Base-by-base conservation (phyloP, 2,113 vertebrate species). In the Aegithalos caudatus region DNA sequence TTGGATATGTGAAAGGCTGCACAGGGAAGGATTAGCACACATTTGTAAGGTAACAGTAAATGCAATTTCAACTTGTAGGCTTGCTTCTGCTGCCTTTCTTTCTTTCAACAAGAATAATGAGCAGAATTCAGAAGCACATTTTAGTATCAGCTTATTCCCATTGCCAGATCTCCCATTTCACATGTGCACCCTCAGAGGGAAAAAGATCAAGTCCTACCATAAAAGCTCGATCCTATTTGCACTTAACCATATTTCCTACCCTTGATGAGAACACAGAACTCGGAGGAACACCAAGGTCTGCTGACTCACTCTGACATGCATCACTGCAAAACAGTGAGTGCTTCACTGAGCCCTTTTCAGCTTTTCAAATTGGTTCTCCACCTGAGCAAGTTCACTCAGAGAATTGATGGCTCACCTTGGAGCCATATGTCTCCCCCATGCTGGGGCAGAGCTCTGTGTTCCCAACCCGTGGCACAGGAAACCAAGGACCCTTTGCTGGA, bases 31-130 rank as follows among this genome's bases (percentile, higher is more conserved):
- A 95, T 88, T 81, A 92, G 78, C n/a, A 91, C 57, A 79, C 48
- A 57, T 78, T 72, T 92, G 64, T 90, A 93, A 80, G 51, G 37
- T 27, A 96, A 91, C 25, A 97, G 56, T 54, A 92, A 70, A 92
- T n/a, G 66, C 81, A 95, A 78, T 91, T 97, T 78, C 21, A 67
- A 66, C 53, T 20, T 40, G 64, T 47, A 81, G 87, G 27, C 77
- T 83, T 81, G 48, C 42, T 83, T 47, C 57, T 85, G 81, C 81
- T 74, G 69, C 71, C 90, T 88, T 73, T 57, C 33, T 79, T 92
- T 77, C 81, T 66, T 92, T 89, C 92, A 56, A 69, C 35, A 83
- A 57, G 44, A 91, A 82, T 69, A 96, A n/a, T 64, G 45, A 94
- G 88, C 7, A 51, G 51, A 51, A 64, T 80, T 94, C 74, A 89